phyloP scores from a whole-genome alignment of 1,140 invertebrate genomes.

The Calliopsis andreniformis region DNA sequence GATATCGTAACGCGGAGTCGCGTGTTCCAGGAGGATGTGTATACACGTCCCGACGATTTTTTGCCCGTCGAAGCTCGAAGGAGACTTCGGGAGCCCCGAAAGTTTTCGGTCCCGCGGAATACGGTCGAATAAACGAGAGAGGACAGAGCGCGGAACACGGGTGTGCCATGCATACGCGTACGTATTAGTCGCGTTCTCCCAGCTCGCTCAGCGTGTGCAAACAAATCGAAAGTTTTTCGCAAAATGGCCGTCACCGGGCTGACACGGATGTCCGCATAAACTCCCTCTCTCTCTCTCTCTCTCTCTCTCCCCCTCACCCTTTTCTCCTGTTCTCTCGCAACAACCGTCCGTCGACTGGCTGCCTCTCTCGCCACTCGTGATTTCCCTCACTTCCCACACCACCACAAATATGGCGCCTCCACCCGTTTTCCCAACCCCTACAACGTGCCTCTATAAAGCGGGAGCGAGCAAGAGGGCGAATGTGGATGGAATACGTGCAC shows the following conservation, averaged over 20 bases:
- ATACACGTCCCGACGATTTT: conserved; percentile 50
- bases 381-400: conserved; percentile 79
- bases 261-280: conserved; percentile 79
- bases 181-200: conserved; percentile 73
- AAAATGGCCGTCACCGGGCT: conserved; percentile 81
- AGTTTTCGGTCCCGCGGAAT: conserved; percentile 58
- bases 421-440: conserved; percentile 78
- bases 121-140: conserved; percentile 69
- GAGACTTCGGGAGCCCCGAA: conserved; percentile 55
- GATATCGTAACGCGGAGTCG: conserved; percentile 45
- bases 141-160: conserved; percentile 63
- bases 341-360: conserved; percentile 59
- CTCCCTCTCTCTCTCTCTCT: conserved; percentile 52
- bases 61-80: conserved; percentile 48
- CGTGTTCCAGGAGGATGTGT: conserved; percentile 41
- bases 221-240: conserved; percentile 81
- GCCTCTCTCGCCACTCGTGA: conserved; percentile 76
- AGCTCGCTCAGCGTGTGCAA: conserved; percentile 68
- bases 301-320: conserved; percentile 42
- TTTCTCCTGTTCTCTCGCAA: conserved; percentile 46
- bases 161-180: conserved; percentile 75
- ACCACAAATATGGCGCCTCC: conserved; percentile 82
- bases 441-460: conserved; percentile 63
- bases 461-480: conserved; percentile 55
- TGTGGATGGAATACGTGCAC: conserved; percentile 41